Evolutionary conservation across 1,140 invertebrate species (phyloP), one percentile per base, ranked within the genome.

Genomic region (Bombyx mori): DNA sequence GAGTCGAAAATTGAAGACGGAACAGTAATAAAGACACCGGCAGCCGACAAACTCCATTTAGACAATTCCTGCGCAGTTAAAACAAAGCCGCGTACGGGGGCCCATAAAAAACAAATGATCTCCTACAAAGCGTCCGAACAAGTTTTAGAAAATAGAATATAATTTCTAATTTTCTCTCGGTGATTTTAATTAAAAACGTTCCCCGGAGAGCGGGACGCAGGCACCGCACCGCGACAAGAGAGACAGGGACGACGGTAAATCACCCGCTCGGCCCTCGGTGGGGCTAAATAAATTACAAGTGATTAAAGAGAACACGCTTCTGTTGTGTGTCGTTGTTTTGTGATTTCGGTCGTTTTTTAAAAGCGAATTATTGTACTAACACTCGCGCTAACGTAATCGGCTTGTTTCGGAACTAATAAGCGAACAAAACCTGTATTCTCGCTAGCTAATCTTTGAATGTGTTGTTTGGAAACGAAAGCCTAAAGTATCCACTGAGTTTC

Each of bases 101-200:
- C 82, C 82, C 79, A 84, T 87, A 87, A 87, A 87, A 85, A 86
- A 79, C 63, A 83, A 75, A 83, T 87, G 83, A 87, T 86, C 82
- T 79, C 77, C 74, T 60, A 79, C 84, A 84, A 85, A 85, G 69
- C 84, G 80, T 79, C 78, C 79, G 81, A 79, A 74, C 83, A 84
- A 87, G 81, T 86, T 86, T 84, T 80, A 77, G 81, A 79, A 87
- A 87, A 87, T 87, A 87, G 84, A 87, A 87, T 87, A 87, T 87
- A 87, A 87, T 87, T 87, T 85, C 84, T 87, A 84, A 87, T 87
- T 86, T 82, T 87, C 82, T 85, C 81, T 60, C 76, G 75, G 76
- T 78, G 80, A 80, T 87, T 85, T 87, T 87, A 87, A 87, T 87
- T 87, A 87, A 87, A 85, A 87, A 87, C 85, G 82, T 79, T 80